A percentile compares a stretch with the other conserved stretches of the same genome.
Conservation (phyloP, 2,113 vertebrate genomes). For the Coregonus clupeaformis region DNA sequence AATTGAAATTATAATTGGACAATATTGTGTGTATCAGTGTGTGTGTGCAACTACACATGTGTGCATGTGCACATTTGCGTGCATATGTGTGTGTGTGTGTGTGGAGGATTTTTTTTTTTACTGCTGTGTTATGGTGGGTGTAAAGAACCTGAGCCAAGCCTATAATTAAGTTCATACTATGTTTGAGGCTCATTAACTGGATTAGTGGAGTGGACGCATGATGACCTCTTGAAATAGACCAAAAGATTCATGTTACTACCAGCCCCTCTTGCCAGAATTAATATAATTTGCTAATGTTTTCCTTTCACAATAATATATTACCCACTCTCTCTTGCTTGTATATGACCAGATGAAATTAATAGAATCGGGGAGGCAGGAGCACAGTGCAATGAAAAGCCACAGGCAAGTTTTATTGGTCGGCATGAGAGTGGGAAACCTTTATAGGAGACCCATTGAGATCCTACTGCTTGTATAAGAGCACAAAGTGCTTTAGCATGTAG, state of each 20-base stretch:
- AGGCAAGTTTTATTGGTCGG: neutral
- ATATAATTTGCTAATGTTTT: slow-evolving; percentile 41
- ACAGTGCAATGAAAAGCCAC: too few relatives aligned
- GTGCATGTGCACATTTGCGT: slow-evolving; percentile 2
- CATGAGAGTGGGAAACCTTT: neutral
- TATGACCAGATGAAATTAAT: neutral
- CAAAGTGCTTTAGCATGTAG: too few relatives aligned
- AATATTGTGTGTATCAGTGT: neutral
- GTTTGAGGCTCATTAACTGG: slow-evolving; percentile 38
- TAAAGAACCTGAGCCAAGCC: slow-evolving; percentile 6
- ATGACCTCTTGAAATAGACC: slow-evolving; percentile 38
- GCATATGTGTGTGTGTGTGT: slow-evolving; percentile 2
- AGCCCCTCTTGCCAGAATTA: slow-evolving; percentile 22
- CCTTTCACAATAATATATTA: slow-evolving; percentile 33
- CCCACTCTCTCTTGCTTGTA: slow-evolving; percentile 4
- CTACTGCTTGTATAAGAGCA: too few relatives aligned
- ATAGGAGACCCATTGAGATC: too few relatives aligned
- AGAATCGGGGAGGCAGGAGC: neutral
- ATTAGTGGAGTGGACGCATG: slow-evolving; percentile 29
- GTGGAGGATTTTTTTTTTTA: neutral
- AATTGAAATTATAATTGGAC: slow-evolving; percentile 2
- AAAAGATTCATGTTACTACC: slow-evolving; percentile 42
- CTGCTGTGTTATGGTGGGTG: slow-evolving; percentile 5
- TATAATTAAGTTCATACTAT: slow-evolving; percentile 37
- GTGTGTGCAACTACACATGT: neutral